A percentile compares a stretch with the other conserved stretches of the same genome.
Evolutionary conservation across 2,797 vertebrate species (phyloP).

Genomic region (Hypotaenidia okinawae): DNA sequence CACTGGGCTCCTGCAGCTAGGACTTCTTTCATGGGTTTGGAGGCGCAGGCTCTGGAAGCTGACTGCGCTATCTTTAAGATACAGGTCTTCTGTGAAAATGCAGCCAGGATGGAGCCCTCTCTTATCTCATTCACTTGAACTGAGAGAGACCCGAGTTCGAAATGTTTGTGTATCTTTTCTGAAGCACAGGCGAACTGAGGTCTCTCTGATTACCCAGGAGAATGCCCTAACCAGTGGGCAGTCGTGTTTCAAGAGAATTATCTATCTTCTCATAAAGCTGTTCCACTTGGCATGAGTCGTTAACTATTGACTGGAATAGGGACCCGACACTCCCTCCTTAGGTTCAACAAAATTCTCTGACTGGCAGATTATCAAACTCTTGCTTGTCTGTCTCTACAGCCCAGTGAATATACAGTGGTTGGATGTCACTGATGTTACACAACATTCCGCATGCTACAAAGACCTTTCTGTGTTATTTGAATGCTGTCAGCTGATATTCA

Average conservation of each 20-base stretch:
- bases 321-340: neutral
- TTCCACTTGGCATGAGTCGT: neutral
- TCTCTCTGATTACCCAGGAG: neutral
- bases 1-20: neutral
- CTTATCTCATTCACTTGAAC: neutral
- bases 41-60: neutral
- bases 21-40: neutral
- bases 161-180: neutral
- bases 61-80: neutral
- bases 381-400: neutral
- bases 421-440: neutral
- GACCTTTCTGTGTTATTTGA: neutral
- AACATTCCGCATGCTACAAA: neutral
- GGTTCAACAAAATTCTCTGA: neutral
- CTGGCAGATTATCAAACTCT: neutral
- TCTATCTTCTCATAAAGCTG: neutral
- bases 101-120: neutral
- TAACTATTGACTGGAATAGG: neutral
- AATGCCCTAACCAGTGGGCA: neutral
- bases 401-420: neutral
- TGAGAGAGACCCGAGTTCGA: neutral
- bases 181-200: accelerated
- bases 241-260: neutral
- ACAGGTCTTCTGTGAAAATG: neutral
- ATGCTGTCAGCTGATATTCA: neutral